phyloP scores from a whole-genome alignment of 1,140 invertebrate genomes.

The Tyrophagus putrescentiae region DNA sequence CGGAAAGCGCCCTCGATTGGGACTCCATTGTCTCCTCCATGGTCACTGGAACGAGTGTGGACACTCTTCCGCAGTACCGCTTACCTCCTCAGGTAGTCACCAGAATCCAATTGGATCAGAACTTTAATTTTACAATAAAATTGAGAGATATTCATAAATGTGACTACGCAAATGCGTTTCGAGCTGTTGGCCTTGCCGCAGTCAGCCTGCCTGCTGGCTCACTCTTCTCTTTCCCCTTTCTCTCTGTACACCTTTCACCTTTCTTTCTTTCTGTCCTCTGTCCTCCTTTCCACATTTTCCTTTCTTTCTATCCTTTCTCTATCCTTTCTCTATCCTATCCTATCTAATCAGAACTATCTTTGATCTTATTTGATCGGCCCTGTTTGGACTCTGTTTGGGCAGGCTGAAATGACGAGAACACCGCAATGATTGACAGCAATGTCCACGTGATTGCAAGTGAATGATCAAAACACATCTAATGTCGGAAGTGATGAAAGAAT shows the following conservation, averaged over 20 bases:
- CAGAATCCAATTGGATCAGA: no score
- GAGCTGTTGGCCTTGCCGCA: no score
- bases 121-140: no score
- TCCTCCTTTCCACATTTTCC: not conserved
- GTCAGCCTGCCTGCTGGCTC: not conserved
- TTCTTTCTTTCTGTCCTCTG: not conserved
- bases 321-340: not conserved
- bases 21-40: no score
- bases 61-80: no score
- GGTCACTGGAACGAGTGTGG: no score
- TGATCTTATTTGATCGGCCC: constrained; percentile 17
- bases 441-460: not conserved
- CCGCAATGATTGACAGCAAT: not conserved
- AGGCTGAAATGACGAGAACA: constrained; percentile 12
- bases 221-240: not conserved
- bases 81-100: no score
- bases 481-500: constrained; percentile 12
- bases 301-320: not conserved
- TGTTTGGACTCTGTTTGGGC: not conserved
- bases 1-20: no score
- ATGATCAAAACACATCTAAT: not conserved
- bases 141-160: no score
- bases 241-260: not conserved
- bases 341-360: constrained; percentile 10
- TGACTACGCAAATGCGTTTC: no score